A percentile compares a stretch with the other conserved stretches of the same genome.
Conservation (phyloP, 2,888 invertebrate species). For the Trissolcus brochymenae region DNA sequence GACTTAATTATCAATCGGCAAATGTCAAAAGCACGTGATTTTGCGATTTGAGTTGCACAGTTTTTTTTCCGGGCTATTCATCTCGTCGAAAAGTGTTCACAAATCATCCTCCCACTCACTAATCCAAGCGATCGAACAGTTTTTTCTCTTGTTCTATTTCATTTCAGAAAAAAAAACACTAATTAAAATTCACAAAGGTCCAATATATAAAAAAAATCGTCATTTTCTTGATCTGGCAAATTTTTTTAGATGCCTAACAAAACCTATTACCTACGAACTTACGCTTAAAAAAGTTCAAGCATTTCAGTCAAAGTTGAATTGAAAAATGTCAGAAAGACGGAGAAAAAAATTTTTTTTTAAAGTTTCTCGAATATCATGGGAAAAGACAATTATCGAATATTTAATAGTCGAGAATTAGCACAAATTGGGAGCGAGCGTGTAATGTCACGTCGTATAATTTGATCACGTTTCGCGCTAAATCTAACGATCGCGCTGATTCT, state of each 20-base stretch:
- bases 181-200: background rate
- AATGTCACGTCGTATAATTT: conserved; percentile 25
- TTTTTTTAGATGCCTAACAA: background rate
- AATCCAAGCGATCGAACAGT: background rate
- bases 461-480: conserved; percentile 15
- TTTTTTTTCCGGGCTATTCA: conserved; percentile 36
- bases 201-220: background rate
- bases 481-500: conserved; percentile 18
- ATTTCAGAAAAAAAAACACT: no score
- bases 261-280: background rate
- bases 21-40: conserved; percentile 52
- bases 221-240: background rate
- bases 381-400: no score
- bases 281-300: background rate
- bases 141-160: background rate
- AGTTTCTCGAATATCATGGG: no score
- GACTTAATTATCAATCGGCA: conserved; percentile 35
- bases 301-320: background rate
- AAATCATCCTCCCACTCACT: conserved; percentile 24
- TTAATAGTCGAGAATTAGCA: no score
- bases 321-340: no score
- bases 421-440: conserved; percentile 22
- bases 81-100: conserved; percentile 33
- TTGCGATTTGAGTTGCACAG: conserved; percentile 39
- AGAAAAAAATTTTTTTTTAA: no score